Evolutionary conservation across 2,888 invertebrate species (phyloP), one percentile per base, ranked within the genome.

Genomic region (Incurvaria masculella): DNA sequence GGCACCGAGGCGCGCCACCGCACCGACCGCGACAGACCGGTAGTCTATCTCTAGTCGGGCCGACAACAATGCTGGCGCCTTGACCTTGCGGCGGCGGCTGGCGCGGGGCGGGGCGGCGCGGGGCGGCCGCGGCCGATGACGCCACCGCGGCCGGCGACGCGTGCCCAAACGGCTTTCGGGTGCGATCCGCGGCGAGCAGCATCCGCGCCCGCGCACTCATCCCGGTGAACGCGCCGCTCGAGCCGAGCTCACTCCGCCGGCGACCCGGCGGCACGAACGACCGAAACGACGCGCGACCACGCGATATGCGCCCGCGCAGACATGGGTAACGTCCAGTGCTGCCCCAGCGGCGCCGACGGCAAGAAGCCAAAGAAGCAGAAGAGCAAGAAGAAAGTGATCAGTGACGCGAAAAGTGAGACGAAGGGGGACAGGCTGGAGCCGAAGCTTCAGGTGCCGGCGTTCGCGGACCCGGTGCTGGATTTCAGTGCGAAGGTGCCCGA

Each of bases 291-390:
- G n/a, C n/a, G n/a, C 71, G 72, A 70, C 67, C 68, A 70, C 68
- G 70, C 73, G 76, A 74, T 68, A 76, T 76, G 76, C 73, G 71
- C 70, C 66, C 65, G 64, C 66, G 59, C 66, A 68, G 75, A 65
- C 68, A 78, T 78, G 78, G 78, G 78, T 73, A 78, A 78, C 62
- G 76, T 75, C 76, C 78, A 78, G 70, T 78, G 78, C 71, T 78
- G 78, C 75, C 73, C 74, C 63, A 73, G 69, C 67, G 71, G 71
- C 59, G 62, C 69, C 59, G 71, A 69, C 61, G 73, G 72, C 56
- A 60, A 62, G 59, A 66, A 65, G 47, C 72, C 66, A 53, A 71
- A 72, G 54, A 64, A 63, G 49, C 72, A 72, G 57, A 68, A 72
- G 56, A 69, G 33, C 17, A 52, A 66, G 44, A 59, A 51, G 49